Evolutionary conservation across 2,113 vertebrate species (phyloP).

Genomic region (Gobius niger): DNA sequence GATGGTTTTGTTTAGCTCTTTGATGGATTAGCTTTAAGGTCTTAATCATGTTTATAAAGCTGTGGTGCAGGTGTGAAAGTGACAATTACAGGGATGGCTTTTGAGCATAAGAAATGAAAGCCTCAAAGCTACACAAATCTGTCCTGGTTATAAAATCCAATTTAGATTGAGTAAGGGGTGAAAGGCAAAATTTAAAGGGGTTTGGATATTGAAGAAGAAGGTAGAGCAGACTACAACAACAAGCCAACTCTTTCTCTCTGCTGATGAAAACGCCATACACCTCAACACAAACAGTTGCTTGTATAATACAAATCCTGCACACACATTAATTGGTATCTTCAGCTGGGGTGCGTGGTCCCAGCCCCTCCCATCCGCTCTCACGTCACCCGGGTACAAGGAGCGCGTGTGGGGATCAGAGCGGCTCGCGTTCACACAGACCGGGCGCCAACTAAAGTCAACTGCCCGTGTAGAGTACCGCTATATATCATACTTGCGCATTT

Average conservation of each 20-base stretch:
- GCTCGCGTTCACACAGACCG: constrained; percentile 24
- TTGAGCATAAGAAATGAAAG: constrained; percentile 16
- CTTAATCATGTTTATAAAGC: background rate
- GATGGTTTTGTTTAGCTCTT: constrained; percentile 1
- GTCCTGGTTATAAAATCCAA: constrained; percentile 1
- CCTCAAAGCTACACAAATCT: background rate
- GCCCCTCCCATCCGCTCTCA: constrained; percentile 4
- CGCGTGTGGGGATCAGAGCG: constrained; percentile 23
- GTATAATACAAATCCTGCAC: background rate
- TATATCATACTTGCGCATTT: background rate
- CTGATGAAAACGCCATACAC: no score
- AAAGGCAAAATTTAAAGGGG: no score
- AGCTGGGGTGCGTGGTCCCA: background rate
- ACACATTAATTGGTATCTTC: background rate
- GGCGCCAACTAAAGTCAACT: constrained; percentile 15
- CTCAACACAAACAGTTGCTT: no score
- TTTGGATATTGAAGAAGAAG: no score
- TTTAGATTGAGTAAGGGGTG: background rate
- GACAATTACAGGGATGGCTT: background rate
- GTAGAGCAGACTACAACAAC: no score
- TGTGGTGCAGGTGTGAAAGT: background rate
- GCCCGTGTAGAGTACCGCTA: background rate
- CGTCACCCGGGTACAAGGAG: constrained; percentile 60
- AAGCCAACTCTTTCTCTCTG: no score
- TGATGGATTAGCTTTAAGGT: constrained; percentile 28